phyloP scores from a whole-genome alignment of 2,888 invertebrate species.

The Habroteleia sp. region DNA sequence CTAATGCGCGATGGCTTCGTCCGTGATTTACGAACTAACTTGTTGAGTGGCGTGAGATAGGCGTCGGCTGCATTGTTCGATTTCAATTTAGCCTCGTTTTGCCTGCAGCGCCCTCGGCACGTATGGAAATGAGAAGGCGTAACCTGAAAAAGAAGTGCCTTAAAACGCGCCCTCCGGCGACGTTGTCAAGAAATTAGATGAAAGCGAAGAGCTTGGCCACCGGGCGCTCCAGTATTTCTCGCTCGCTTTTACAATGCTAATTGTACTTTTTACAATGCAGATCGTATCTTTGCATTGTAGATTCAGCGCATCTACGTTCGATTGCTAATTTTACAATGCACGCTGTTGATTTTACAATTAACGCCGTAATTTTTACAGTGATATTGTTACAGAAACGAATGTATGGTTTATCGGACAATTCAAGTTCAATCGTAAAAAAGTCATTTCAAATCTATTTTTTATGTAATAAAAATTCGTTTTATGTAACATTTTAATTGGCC shows the following conservation, averaged over 20 bases:
- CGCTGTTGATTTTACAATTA: too few relatives aligned
- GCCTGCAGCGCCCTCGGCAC: constrained; percentile 53
- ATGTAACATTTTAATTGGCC: too few relatives aligned
- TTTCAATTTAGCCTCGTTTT: constrained; percentile 65
- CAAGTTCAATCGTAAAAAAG: too few relatives aligned
- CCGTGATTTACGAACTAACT: constrained; percentile 74
- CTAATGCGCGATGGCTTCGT: constrained; percentile 56
- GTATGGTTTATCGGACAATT: too few relatives aligned
- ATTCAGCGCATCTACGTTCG: constrained; percentile 5
- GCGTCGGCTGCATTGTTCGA: constrained; percentile 66
- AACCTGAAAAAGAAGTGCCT: constrained; percentile 63
- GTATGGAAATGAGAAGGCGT: constrained; percentile 68
- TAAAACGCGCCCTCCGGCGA: constrained; percentile 62
- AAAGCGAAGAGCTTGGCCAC: constrained; percentile 51
- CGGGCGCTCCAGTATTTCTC: constrained; percentile 16
- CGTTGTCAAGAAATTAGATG: constrained; percentile 60
- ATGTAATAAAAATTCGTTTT: too few relatives aligned
- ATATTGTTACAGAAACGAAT: too few relatives aligned
- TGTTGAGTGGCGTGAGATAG: constrained; percentile 67
- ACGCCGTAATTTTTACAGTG: too few relatives aligned
- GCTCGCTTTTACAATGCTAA: constrained; percentile 21
- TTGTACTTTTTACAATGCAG: constrained; percentile 8
- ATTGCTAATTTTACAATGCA: constrained; percentile 2
- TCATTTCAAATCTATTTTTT: too few relatives aligned
- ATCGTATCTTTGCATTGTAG: constrained; percentile 5